These are phyloP conservation scores for Abrostola triplasia DNA, from an alignment of 2,888 invertebrate genomes.

Conservation along the genomic window DNA sequence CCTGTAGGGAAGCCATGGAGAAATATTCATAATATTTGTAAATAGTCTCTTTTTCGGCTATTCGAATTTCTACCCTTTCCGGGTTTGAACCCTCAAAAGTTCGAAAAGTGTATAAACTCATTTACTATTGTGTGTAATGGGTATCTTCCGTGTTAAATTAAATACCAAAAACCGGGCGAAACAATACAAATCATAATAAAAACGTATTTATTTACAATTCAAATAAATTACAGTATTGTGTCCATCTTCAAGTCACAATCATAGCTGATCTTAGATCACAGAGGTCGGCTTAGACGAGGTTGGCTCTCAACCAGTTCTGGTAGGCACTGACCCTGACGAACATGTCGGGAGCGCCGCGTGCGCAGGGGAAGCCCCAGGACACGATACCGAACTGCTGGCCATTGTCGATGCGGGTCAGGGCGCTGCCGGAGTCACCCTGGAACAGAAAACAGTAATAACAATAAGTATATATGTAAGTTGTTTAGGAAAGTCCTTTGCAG, in stretches of 20 bases:
- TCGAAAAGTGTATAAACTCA: too few species aligned
- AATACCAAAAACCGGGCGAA: too few species aligned
- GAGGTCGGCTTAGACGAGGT: slow-evolving; percentile 23
- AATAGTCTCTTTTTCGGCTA: too few species aligned
- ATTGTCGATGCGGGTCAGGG: slow-evolving; percentile 52
- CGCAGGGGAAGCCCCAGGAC: slow-evolving; percentile 77
- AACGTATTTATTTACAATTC: not conserved
- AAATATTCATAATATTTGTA: too few species aligned
- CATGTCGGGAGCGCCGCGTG: slow-evolving; percentile 70
- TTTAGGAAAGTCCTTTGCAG: too few species aligned
- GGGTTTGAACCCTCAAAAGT: too few species aligned
- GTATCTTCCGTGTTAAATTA: too few species aligned
- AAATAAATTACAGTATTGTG: not conserved
- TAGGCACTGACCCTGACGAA: slow-evolving; percentile 64
- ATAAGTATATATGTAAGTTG: too few species aligned
- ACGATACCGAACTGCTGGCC: slow-evolving; percentile 68
- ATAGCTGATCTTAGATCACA: not conserved
- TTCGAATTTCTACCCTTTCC: too few species aligned
- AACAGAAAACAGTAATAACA: not conserved
- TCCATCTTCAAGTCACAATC: not conserved
- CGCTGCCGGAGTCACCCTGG: slow-evolving; percentile 74
- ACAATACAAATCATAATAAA: too few species aligned
- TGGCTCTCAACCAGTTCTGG: slow-evolving; percentile 53
- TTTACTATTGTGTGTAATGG: too few species aligned
- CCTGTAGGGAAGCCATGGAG: too few species aligned